phyloP scores from a whole-genome alignment of 2,113 vertebrate species.

The Irena cyanogastra region DNA sequence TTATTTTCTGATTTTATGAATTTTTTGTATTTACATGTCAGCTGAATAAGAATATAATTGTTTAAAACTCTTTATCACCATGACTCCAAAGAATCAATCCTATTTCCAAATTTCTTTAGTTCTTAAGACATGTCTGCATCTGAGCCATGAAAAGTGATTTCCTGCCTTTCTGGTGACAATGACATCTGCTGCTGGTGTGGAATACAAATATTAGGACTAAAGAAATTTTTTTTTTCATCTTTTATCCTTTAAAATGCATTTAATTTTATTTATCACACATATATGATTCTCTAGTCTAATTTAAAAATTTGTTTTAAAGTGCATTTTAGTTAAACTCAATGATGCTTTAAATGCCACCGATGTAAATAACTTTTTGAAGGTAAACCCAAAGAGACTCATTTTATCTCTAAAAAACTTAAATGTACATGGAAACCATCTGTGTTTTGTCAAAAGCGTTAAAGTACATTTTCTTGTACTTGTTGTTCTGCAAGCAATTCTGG shows the following conservation, averaged over 20 bases:
- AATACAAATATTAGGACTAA: background rate
- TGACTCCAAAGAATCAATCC: background rate
- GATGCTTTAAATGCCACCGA: background rate
- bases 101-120: background rate
- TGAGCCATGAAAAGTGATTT: background rate
- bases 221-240: background rate
- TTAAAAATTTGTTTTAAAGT: background rate
- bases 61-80: background rate
- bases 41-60: background rate
- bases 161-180: background rate
- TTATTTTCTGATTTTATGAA: background rate
- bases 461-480: slow-evolving; percentile 30
- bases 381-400: background rate
- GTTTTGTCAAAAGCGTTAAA: slow-evolving; percentile 9
- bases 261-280: background rate
- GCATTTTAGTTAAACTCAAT: background rate
- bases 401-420: background rate
- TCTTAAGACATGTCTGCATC: background rate
- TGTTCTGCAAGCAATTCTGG: background rate
- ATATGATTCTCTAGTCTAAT: background rate
- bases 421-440: background rate
- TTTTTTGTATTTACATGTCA: background rate
- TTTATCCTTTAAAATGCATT: background rate
- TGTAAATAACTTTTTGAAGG: background rate
- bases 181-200: accelerated